A percentile compares a stretch with the other conserved stretches of the same genome.
phyloP scores from a whole-genome alignment of 92 coral and sea anemone species.

The Zoanthus sociatus region DNA sequence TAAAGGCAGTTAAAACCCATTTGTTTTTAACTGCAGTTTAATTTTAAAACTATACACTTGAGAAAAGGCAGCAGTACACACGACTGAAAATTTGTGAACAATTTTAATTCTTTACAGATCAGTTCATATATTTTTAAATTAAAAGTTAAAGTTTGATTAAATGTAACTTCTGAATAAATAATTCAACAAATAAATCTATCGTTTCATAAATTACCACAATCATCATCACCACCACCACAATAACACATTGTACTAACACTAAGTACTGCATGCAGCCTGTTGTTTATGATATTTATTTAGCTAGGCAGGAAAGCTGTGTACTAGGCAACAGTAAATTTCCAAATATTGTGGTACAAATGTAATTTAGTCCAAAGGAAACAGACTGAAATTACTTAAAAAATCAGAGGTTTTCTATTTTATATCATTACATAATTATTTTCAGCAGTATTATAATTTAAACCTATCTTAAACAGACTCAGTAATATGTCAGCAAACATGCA shows the following conservation, averaged over 20 bases:
- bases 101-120: too few relatives aligned
- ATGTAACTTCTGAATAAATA: too few relatives aligned
- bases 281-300: neutral
- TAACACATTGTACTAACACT: neutral
- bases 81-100: too few relatives aligned
- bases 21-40: too few relatives aligned
- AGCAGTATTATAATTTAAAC: neutral
- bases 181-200: too few relatives aligned
- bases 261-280: neutral
- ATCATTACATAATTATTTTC: neutral
- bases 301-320: neutral
- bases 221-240: too few relatives aligned
- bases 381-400: slow-evolving; percentile 1
- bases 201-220: too few relatives aligned
- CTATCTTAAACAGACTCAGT: neutral
- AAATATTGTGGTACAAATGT: neutral
- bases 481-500: neutral
- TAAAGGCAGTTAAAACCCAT: too few relatives aligned
- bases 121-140: too few relatives aligned
- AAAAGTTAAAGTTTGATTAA: too few relatives aligned
- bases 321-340: neutral
- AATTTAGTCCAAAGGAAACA: neutral
- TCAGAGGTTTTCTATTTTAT: neutral
- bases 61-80: too few relatives aligned
- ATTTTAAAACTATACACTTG: too few relatives aligned